phyloP scores from a whole-genome alignment of 2,888 invertebrate species.

The Dexiosoma caninum region DNA sequence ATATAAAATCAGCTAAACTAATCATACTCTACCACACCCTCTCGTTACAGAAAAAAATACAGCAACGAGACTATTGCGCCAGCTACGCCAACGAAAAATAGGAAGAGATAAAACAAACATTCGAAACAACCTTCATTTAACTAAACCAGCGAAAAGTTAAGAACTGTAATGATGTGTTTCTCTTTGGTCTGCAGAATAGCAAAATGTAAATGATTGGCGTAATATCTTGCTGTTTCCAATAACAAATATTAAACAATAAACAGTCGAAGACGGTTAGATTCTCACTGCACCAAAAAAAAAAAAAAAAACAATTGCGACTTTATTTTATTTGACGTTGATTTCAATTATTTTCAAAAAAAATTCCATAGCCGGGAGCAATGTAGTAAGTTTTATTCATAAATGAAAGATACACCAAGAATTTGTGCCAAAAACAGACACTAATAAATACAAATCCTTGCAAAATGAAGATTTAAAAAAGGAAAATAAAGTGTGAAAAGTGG shows the following conservation, averaged over 20 bases:
- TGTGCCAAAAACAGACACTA: background rate
- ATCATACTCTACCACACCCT: slow-evolving; percentile 43
- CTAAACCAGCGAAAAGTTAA: slow-evolving; percentile 29
- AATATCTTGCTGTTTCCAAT: slow-evolving; percentile 45
- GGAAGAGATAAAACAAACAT: background rate
- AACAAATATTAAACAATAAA: slow-evolving; percentile 17
- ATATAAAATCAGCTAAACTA: slow-evolving; percentile 24
- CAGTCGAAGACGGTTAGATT: background rate
- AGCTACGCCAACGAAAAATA: background rate
- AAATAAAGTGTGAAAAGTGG: background rate
- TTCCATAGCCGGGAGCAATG: background rate
- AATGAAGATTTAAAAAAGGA: slow-evolving; percentile 41
- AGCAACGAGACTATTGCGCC: background rate
- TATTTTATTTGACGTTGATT: slow-evolving; percentile 24
- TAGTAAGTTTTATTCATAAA: background rate
- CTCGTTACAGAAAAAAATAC: slow-evolving; percentile 34
- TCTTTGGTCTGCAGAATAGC: background rate
- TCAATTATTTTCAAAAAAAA: background rate
- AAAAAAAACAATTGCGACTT: slow-evolving; percentile 21
- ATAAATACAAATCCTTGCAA: slow-evolving; percentile 27
- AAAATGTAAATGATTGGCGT: slow-evolving; percentile 27
- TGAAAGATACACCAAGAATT: background rate
- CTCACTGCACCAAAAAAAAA: background rate
- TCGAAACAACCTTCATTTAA: background rate
- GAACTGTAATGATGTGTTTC: slow-evolving; percentile 25